Evolutionary conservation across 2,797 vertebrate genomes (phyloP), one percentile per base, ranked within the genome.

Genomic region (Manis crassicaudata): DNA sequence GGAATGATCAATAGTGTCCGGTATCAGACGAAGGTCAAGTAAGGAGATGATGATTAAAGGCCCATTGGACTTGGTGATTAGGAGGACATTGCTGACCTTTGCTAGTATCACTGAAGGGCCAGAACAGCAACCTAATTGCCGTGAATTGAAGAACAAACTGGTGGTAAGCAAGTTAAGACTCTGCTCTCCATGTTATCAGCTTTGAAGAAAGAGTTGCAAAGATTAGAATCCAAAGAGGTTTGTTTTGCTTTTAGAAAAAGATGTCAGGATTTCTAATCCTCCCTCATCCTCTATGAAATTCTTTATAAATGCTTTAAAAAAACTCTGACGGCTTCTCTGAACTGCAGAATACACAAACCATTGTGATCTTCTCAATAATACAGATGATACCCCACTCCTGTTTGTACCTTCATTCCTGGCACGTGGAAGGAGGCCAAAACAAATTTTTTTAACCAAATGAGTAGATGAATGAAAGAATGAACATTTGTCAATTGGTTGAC

Each of bases 251-350:
- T 56, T 62, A 70, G 68, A 52, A 75, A 58, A 92, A 82, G 52
- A 58, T 25, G 43, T 17, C 77, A 91, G 43, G 5, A 82, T 62
- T 92, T 93, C 37, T 62, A 63, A 50, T 68, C 17, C 40, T 88
- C 11, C 10, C 50, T 93, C 32, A 54, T 84, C 32, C 60, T 84
- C 60, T 82, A 87, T 27, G 60, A 88, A 94, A 89, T 83, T 91
- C 65, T 65, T 82, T 67, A 29, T 18, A 83, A 77, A 7, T 3
- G 8, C 32, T 90, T 88, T 62, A 37, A 5, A 72, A 75, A 56
- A 43, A 87, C 77, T n/a, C 37, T 43, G 32, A 70, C 21, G 46
- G 76, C 50, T 83, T 68, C 67, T 92, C 92, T 54, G 67, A 82
- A 75, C 35, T 82, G 76, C 46, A 58, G 79, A 85, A 87, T 2